Base-by-base conservation (phyloP, 2,888 invertebrate species). In the Chymomyza amoena region DNA sequence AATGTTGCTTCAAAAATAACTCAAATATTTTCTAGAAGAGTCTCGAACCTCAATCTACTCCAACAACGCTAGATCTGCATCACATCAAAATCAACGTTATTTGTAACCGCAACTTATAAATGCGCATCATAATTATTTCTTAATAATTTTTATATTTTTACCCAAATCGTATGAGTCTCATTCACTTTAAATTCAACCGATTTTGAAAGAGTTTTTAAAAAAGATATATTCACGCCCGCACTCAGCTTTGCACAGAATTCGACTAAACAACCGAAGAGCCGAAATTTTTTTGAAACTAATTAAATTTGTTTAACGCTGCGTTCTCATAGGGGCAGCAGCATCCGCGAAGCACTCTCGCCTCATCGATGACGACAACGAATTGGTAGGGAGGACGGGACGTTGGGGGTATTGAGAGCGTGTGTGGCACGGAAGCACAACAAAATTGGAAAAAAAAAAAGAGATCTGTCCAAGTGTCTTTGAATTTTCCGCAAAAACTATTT, bases 401-500 rank as follows among this genome's bases (percentile, higher is more conserved):
- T n/a, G 10, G 51, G 0, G 25, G 25, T 25, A 69, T 6, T 13
- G 39, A 6, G 39, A 13, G 39, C 6, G 39, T 13, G 39, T 45
- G 39, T 45, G 39, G 39, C 39, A 45, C 39, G 39, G 36, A 36
- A 36, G 36, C 36, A 36, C 36, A 36, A 36, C 36, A 36, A 36
- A 87, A 81, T 84, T 81, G n/a, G n/a, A n/a, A n/a, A n/a, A n/a
- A n/a, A n/a, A 63, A 62, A 59, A 61, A 61, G 61, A 59, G 39
- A 54, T 72, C 54, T 36, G 39, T 67, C n/a, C 61, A 69, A 60
- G 20, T 64, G 73, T 69, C 66, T 77, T 77, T 66, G 68, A 79
- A 86, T 84, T 84, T 84, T 84, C 88, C 76, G 88, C 88, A 86
- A 88, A 76, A 76, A 73, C 68, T 80, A 70, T 64, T 60, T 65